These are phyloP conservation scores for Tichodroma muraria DNA, from an alignment of 2,113 vertebrate species.

Conservation along the genomic window DNA sequence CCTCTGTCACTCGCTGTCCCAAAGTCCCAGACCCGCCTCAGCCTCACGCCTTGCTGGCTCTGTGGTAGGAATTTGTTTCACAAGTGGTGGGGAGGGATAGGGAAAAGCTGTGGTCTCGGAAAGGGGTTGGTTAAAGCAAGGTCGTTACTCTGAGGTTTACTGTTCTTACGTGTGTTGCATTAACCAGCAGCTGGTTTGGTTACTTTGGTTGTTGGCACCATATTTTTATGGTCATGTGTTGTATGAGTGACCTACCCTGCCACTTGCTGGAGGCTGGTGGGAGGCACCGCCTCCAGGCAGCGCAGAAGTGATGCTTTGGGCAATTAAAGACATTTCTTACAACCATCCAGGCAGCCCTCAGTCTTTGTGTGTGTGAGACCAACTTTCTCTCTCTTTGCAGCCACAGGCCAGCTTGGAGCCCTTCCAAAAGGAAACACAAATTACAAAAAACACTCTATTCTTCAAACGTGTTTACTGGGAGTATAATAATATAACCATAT, in stretches of 20 bases:
- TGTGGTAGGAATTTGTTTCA: neutral
- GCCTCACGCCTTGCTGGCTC: neutral
- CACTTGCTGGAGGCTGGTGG: neutral
- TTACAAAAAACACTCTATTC: neutral
- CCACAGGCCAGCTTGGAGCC: neutral
- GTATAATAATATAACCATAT: too few relatives aligned
- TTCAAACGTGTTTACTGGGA: neutral
- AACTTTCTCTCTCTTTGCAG: neutral
- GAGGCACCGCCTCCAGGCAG: neutral
- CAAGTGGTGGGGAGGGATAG: neutral
- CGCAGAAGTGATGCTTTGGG: conserved; percentile 26
- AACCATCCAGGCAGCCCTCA: neutral
- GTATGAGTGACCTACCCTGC: neutral
- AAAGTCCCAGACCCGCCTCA: neutral
- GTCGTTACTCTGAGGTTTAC: neutral
- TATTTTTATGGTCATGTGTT: neutral
- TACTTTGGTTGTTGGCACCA: neutral
- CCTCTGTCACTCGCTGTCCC: neutral
- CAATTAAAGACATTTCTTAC: conserved; percentile 62
- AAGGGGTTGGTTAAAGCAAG: neutral
- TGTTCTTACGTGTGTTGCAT: neutral
- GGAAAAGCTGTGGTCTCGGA: neutral
- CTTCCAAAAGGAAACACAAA: neutral
- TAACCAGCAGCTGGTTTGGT: neutral
- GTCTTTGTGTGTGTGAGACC: neutral